Evolutionary conservation across 2,113 vertebrate genomes (phyloP), one percentile per base, ranked within the genome.

Genomic region (Penelope pileata): DNA sequence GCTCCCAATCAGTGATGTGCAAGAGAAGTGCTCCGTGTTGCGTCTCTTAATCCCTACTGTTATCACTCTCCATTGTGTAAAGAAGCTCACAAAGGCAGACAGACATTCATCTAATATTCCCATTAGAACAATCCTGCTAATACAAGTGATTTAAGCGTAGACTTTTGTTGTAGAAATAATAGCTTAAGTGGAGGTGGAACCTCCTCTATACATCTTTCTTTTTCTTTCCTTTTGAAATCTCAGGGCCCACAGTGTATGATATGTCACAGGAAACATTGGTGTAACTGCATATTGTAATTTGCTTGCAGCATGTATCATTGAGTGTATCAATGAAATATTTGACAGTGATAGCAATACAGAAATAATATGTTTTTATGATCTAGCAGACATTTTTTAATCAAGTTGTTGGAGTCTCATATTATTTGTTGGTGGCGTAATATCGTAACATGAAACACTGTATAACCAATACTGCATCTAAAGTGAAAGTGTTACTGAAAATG

Each of bases 251-350:
- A 79, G 64, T 62, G 22, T 78, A 91, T 93, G 90, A 70, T 58
- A 90, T 94, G 88, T 96, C 93, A 91, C 26, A 64, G 79, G 91
- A 95, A 94, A 95, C 92, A 93, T 38, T 1, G 0, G 51, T 94
- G 87, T 97, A 96, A 95, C 90, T 88, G 95, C 78, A 96, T 83
- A 91, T 95, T 96, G 75, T 96, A 94, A 97, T 97, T 97, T 97
- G 15, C 94, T 88, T 92, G 94, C 67, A 78, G 81, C 63, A 66
- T 2, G 0, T 91, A 78, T 81, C 40, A 1, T 91, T 82, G 83
- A 88, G 88, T 0, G 19, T 95, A 85, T 90, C 94, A 91, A 12
- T 91, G 94, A 90, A 93, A 43, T 95, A 85, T 96, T 91, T 97
- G 96, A 95, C 94, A 97, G 51, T 75, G 86, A 75, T 72, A 92